A percentile compares a stretch with the other conserved stretches of the same genome.
Evolutionary conservation across 2,113 vertebrate genomes (phyloP).

Genomic region (Brachyhypopomus gauderio): DNA sequence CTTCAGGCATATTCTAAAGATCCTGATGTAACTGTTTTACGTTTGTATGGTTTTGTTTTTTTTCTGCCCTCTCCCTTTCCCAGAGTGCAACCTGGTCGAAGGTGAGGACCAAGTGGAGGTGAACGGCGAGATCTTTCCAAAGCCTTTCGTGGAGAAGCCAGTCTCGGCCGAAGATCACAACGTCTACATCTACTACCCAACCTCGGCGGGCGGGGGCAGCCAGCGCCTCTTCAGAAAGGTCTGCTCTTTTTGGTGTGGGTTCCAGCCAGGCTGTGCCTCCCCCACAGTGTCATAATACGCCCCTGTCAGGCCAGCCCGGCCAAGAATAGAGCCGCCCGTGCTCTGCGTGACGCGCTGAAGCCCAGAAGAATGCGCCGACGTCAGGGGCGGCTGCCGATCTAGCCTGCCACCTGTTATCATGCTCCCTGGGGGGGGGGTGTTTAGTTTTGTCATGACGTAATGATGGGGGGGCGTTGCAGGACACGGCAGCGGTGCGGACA

Average conservation of each 20-base stretch:
- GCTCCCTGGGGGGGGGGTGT: not conserved
- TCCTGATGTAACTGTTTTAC: too few species aligned
- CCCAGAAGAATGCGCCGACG: not conserved
- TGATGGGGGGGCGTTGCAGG: not conserved
- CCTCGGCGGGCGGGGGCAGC: conserved; percentile 94
- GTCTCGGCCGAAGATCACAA: conserved; percentile 99
- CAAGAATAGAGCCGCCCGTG: conserved; percentile 18
- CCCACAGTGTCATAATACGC: not conserved
- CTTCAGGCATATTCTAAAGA: not conserved
- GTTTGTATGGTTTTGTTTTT: not conserved
- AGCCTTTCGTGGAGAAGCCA: conserved; percentile 98
- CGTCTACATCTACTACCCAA: conserved; percentile 98
- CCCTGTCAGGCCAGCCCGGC: not conserved
- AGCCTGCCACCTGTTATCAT: conserved; percentile 20
- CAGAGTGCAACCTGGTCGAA: conserved; percentile 94
- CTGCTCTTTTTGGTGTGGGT: not conserved
- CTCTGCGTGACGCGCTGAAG: conserved; percentile 2
- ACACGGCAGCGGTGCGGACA: not conserved
- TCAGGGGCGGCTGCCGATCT: not conserved
- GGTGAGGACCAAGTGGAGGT: conserved; percentile 98
- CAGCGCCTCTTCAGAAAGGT: conserved; percentile 99
- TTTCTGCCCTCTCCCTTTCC: conserved; percentile 34
- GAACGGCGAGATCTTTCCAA: conserved; percentile 93
- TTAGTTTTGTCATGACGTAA: not conserved
- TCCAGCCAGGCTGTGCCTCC: not conserved